A percentile compares a stretch with the other conserved stretches of the same genome.
Conservation (phyloP, 1,140 invertebrate species). For the Drosophila nasuta region DNA sequence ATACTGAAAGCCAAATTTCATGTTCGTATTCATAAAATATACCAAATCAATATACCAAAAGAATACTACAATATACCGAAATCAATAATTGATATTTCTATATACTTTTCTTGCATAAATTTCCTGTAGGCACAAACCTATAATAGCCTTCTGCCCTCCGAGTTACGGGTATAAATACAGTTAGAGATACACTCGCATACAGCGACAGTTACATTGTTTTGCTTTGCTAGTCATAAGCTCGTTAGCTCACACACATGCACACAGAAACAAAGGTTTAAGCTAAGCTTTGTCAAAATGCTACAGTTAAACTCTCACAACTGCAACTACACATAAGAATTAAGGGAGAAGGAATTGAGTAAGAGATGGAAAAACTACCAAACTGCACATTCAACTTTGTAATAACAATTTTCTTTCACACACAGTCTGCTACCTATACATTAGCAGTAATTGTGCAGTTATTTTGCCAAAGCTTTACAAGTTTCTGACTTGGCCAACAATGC, state of each 20-base stretch:
- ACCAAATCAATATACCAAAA: no score
- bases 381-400: slow-evolving; percentile 69
- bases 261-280: slow-evolving; percentile 43
- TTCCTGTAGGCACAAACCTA: no score
- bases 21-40: no score
- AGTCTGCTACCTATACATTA: slow-evolving; percentile 6
- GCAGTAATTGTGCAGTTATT: slow-evolving; percentile 34
- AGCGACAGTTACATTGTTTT: slow-evolving; percentile 11
- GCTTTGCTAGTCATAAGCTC: slow-evolving; percentile 52
- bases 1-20: no score
- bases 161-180: neutral
- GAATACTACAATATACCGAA: no score
- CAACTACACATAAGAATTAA: slow-evolving; percentile 15
- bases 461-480: slow-evolving; percentile 38
- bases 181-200: neutral
- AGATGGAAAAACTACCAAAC: slow-evolving; percentile 56
- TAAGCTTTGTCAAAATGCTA: slow-evolving; percentile 58
- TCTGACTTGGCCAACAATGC: slow-evolving; percentile 17
- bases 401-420: slow-evolving; percentile 42
- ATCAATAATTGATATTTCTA: no score
- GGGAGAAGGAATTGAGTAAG: neutral
- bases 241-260: slow-evolving; percentile 48
- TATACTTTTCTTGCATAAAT: no score
- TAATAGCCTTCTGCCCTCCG: no score
- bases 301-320: slow-evolving; percentile 61